These are phyloP conservation scores for Amblyteles armatorius DNA, from an alignment of 2,888 invertebrate genomes.

Conservation along the genomic window DNA sequence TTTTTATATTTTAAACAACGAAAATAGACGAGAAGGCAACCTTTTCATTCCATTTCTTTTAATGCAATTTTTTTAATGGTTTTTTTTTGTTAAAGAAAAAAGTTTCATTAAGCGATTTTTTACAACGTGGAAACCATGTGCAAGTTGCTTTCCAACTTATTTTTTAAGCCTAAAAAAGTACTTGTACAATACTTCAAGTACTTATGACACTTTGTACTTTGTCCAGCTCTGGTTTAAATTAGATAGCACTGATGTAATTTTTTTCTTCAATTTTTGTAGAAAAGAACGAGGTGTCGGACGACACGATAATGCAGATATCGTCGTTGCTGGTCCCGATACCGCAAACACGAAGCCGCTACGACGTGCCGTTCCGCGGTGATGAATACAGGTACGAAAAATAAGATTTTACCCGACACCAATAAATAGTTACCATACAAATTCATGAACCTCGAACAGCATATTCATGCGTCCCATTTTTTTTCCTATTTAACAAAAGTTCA, in stretches of 20 bases:
- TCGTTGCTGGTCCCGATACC: slow-evolving; percentile 91
- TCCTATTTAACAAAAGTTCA: background rate
- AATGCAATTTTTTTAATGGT: too few species aligned
- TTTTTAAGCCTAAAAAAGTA: too few species aligned
- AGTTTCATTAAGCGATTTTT: too few species aligned
- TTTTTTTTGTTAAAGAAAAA: too few species aligned
- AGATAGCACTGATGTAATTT: slow-evolving; percentile 22
- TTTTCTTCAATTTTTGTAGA: slow-evolving; percentile 79
- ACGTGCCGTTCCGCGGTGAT: slow-evolving; percentile 88
- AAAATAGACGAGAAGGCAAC: too few species aligned
- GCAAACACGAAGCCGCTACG: slow-evolving; percentile 89
- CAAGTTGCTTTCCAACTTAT: too few species aligned
- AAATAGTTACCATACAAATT: background rate
- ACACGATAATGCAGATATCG: slow-evolving; percentile 92
- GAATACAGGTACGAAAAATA: slow-evolving; percentile 85
- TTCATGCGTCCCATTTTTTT: background rate
- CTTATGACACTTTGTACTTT: background rate
- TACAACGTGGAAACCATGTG: too few species aligned
- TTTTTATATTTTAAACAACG: too few species aligned
- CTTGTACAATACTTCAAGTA: too few species aligned
- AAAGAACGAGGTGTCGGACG: slow-evolving; percentile 86
- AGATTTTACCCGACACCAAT: background rate
- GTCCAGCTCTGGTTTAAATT: too few species aligned
- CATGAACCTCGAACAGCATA: background rate
- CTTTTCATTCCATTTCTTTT: slow-evolving; percentile 67